Percentiles rank a stretch among this genome's conserved stretches.
Evolutionary conservation across 2,113 vertebrate species (phyloP).

Genomic region (Aegotheles bennettii): DNA sequence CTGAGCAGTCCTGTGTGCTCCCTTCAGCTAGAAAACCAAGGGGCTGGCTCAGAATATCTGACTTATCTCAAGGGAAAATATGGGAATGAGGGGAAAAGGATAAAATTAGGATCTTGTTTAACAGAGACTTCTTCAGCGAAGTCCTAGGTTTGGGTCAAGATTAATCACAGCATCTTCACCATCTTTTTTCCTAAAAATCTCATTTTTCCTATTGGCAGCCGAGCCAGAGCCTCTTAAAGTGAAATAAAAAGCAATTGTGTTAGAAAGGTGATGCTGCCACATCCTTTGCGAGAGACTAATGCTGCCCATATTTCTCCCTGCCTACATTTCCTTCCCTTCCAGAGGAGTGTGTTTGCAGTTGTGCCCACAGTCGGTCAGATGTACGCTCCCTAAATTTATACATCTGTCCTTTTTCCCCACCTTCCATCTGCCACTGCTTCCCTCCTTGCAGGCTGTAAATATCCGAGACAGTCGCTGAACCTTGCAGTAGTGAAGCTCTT

Average conservation of each 20-base stretch:
- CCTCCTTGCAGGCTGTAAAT: neutral
- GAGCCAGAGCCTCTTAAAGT: neutral
- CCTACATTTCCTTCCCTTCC: neutral
- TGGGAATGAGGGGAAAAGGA: neutral
- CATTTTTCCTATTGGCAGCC: neutral
- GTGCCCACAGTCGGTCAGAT: neutral
- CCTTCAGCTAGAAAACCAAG: neutral
- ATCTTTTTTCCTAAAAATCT: neutral
- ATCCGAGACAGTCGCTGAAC: neutral
- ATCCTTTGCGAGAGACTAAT: neutral
- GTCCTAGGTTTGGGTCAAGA: neutral
- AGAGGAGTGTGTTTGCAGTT: neutral
- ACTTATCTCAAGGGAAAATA: rapidly evolving
- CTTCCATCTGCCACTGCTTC: neutral
- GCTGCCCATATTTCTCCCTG: neutral
- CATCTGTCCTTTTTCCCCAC: neutral
- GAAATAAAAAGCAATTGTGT: neutral
- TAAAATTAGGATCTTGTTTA: neutral
- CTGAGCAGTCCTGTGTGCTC: neutral
- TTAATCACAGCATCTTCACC: neutral
- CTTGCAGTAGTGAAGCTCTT: neutral
- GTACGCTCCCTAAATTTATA: neutral
- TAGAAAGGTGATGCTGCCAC: neutral
- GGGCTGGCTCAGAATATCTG: neutral
- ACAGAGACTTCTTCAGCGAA: neutral